A percentile compares a stretch with the other conserved stretches of the same genome.
These are phyloP conservation scores for Silvanus unidentatus DNA, from an alignment of 2,888 invertebrate species.

Conservation along the genomic window DNA sequence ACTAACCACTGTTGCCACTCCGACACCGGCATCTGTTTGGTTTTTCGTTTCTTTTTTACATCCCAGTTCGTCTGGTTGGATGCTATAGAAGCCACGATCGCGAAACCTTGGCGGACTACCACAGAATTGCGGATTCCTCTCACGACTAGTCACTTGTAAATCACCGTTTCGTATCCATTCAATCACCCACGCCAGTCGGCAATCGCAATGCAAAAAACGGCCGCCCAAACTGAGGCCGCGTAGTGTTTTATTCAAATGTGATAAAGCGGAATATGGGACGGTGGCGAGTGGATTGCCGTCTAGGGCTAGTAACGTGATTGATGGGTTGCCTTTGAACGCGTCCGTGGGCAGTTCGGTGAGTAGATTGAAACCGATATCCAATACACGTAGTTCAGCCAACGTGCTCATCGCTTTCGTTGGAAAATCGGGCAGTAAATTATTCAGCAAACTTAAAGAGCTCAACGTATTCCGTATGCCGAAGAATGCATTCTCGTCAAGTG, in stretches of 20 bases:
- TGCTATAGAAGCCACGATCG: slow-evolving; percentile 80
- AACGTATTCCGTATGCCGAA: slow-evolving; percentile 72
- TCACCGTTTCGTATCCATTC: slow-evolving; percentile 86
- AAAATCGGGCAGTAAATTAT: slow-evolving; percentile 83
- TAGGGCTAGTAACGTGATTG: slow-evolving; percentile 78
- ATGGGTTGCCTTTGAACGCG: slow-evolving; percentile 76
- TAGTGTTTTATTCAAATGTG: slow-evolving; percentile 73
- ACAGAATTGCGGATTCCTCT: slow-evolving; percentile 88
- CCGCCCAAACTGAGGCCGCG: slow-evolving; percentile 84
- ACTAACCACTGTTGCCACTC: slow-evolving; percentile 53
- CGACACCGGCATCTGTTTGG: slow-evolving; percentile 33
- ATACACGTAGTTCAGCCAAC: slow-evolving; percentile 73
- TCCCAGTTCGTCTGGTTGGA: slow-evolving; percentile 69
- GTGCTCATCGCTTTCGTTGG: slow-evolving; percentile 74
- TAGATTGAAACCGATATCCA: slow-evolving; percentile 89
- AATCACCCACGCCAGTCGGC: slow-evolving; percentile 80
- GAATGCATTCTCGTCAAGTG: slow-evolving; percentile 70
- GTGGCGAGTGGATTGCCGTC: slow-evolving; percentile 87
- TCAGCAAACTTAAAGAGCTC: slow-evolving; percentile 81
- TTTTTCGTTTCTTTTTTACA: slow-evolving; percentile 42
- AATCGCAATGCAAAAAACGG: slow-evolving; percentile 82
- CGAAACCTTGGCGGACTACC: slow-evolving; percentile 75
- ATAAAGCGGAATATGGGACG: slow-evolving; percentile 72
- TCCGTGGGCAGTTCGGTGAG: slow-evolving; percentile 73
- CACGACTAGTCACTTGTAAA: slow-evolving; percentile 86